A percentile compares a stretch with the other conserved stretches of the same genome.
Evolutionary conservation across 2,797 vertebrate genomes (phyloP).

Genomic region (Mallotus villosus): DNA sequence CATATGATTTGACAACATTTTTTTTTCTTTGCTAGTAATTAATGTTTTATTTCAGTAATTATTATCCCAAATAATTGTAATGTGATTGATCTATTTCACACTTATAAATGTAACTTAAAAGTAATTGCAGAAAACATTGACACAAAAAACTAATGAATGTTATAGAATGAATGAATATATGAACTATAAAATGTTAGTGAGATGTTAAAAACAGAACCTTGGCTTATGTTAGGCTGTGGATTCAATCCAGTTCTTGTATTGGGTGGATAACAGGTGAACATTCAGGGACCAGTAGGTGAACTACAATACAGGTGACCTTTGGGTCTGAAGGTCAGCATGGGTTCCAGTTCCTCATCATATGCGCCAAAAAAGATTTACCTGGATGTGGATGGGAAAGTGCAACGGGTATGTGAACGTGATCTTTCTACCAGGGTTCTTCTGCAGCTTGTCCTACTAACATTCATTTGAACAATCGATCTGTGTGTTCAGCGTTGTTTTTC

Average conservation of each 20-base stretch:
- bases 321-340: constrained; percentile 75
- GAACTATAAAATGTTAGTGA: too few species aligned
- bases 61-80: too few species aligned
- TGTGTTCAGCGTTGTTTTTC: not conserved
- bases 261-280: not conserved
- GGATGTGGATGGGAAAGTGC: constrained; percentile 92
- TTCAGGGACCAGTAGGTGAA: not conserved
- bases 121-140: too few species aligned
- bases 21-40: not conserved
- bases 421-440: too few species aligned
- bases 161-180: too few species aligned
- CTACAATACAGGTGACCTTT: not conserved
- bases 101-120: too few species aligned
- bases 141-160: too few species aligned
- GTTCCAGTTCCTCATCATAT: constrained; percentile 90
- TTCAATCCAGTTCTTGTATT: not conserved
- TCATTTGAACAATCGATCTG: too few species aligned
- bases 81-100: too few species aligned
- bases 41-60: too few species aligned
- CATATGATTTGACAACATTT: not conserved
- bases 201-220: too few species aligned
- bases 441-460: not conserved
- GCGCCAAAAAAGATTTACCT: constrained; percentile 88
- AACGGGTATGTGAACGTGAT: constrained; percentile 82
- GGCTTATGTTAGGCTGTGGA: too few species aligned